These are phyloP conservation scores for Rallus limicola DNA, from an alignment of 2,113 vertebrate species.

Conservation along the genomic window DNA sequence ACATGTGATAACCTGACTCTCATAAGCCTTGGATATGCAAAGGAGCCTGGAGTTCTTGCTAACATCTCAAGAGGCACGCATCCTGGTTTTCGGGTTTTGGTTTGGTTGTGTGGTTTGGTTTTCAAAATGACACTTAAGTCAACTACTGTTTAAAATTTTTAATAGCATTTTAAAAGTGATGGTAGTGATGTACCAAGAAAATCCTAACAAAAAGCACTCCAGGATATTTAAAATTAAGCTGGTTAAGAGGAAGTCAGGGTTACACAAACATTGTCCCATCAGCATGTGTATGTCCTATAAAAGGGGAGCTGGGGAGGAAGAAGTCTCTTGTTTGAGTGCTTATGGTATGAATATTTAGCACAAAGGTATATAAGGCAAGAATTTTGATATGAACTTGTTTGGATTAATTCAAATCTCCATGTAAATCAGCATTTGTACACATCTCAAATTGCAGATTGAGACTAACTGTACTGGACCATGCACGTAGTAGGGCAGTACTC, in stretches of 20 bases:
- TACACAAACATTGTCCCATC: background rate
- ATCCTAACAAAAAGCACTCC: background rate
- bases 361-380: background rate
- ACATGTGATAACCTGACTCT: background rate
- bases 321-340: background rate
- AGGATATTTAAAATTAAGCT: background rate
- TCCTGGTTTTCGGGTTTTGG: background rate
- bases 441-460: background rate
- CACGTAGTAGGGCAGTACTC: background rate
- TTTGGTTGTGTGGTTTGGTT: background rate
- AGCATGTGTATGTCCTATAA: background rate
- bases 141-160: background rate
- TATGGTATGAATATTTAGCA: background rate
- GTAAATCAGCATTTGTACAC: background rate
- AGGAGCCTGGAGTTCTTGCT: background rate
- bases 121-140: background rate
- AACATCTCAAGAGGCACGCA: background rate
- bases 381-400: background rate
- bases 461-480: accelerated
- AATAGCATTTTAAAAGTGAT: background rate
- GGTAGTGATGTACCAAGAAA: background rate
- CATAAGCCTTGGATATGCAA: background rate
- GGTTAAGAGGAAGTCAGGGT: background rate
- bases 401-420: background rate
- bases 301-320: background rate